Evolutionary conservation across 2,888 invertebrate genomes (phyloP), one percentile per base, ranked within the genome.

Genomic region (Formica aserva): DNA sequence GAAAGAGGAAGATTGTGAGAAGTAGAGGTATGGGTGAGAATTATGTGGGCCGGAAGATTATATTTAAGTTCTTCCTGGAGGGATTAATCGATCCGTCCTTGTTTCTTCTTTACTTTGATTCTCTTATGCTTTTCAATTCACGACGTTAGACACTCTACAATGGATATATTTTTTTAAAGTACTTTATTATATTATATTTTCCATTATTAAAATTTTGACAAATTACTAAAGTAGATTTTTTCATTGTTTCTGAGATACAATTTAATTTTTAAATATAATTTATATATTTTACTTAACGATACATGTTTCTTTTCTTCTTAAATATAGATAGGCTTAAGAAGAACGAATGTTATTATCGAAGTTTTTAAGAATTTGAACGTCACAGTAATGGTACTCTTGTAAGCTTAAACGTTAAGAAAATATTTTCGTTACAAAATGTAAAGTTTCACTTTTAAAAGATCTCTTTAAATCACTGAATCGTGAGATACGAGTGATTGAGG

Each of bases 51-150:
- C 85, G 87, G 86, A 88, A 88, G 90, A 91, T 91, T 91, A 90
- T 90, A 89, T 89, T 89, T 90, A 89, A 92, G 92, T 90, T 89
- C 92, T 86, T 89, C 74, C 85, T 84, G 80, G 82, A 76, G 83
- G 78, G 77, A 63, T 88, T 92, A 87, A 91, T 91, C 90, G 88
- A 90, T 89, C 81, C 82, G n/a, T 84, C 60, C 76, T 69, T 74
- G 72, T 72, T 83, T 69, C 63, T 66, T 29, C 32, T 38, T 71
- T 78, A 41, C 29, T n/a, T 55, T 60, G n/a, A 8, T 72, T n/a
- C 2, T 52, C 26, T 29, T 11, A 8, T 45, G 72, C 29, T 32
- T 60, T n/a, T 6, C 22, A 13, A 15, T 45, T 65, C 18, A 63
- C 41, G 13, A 32, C 32, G 45, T 6, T 52, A 13, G 9, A 13